Base-by-base conservation (phyloP, 2,888 invertebrate species). In the Thera obeliscata region DNA sequence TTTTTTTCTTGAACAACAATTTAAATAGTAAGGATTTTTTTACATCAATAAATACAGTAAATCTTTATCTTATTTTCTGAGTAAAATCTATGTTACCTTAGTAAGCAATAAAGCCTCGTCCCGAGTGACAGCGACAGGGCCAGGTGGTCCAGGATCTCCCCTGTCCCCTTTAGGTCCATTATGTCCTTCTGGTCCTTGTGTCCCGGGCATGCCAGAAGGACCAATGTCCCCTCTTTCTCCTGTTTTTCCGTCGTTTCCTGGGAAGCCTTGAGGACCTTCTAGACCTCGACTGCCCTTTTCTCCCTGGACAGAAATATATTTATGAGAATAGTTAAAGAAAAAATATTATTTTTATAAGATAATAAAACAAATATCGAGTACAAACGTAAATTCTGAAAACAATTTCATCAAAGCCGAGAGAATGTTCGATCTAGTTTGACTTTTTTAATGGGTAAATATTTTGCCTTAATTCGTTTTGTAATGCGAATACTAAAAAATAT, bases 181-280 rank as follows among this genome's bases (percentile, higher is more conserved):
- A 0, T 94, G 87, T 6, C 97, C 97, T 5, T 93, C 81, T 9
- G 95, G 94, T 5, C 97, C 97, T 84, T 96, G 95, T 6, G 95
- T 94, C 0, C 97, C 96, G 70, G 96, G 95, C 22, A 95, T 85
- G 0, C 96, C 96, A 0, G 95, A 95, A 55, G 95, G 95, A 0
- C 97, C 97, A 72, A 96, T 96, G 69, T 96, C 96, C 0, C 96
- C 96, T 0, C 95, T 90, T 43, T 95, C 94, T 54, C 97, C 96
- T 0, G 95, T 93, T 52, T 93, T 90, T 0, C 96, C 96, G 76
- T 95, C 94, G 49, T 89, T 90, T 4, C 96, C 96, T 0, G 95
- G 95, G 70, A 96, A 95, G 1, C 96, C 96, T 72, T 95, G 94
- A 9, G 94, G 90, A 0, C 96, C 96, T 63, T 94, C 93, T 69